Percentiles rank a stretch among this genome's conserved stretches.
Conservation (phyloP, 2,113 vertebrate species). For the Sinocyclocheilus maitianheensis region DNA sequence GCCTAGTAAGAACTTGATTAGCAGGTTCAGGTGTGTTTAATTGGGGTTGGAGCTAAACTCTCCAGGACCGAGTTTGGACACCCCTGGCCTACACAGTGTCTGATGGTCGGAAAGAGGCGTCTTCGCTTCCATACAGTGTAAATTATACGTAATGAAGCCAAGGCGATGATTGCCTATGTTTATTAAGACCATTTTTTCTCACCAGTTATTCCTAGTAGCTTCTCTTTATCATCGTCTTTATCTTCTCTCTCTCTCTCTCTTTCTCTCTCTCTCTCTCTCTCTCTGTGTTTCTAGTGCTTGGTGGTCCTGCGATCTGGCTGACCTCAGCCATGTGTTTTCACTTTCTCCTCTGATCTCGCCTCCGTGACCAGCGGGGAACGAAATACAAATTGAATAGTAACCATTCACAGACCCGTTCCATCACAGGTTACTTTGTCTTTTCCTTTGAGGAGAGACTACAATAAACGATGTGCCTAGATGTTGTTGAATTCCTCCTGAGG, state of each 20-base stretch:
- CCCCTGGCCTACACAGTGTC: too few relatives aligned
- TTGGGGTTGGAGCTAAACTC: too few relatives aligned
- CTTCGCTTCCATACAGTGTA: constrained; percentile 94
- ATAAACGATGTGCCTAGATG: constrained; percentile 80
- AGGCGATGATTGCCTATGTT: constrained; percentile 94
- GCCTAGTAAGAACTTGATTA: too few relatives aligned
- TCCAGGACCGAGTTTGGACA: too few relatives aligned
- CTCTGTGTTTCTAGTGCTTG: constrained; percentile 77
- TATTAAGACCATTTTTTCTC: constrained; percentile 97
- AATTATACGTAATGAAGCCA: constrained; percentile 97
- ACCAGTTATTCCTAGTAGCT: constrained; percentile 90
- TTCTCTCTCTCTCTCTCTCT: too few relatives aligned
- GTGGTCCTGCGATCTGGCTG: constrained; percentile 98
- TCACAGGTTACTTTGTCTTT: constrained; percentile 93
- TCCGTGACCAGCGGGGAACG: constrained; percentile 98
- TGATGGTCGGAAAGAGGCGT: constrained; percentile 1
- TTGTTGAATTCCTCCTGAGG: constrained; percentile 62
- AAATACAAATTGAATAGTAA: constrained; percentile 99
- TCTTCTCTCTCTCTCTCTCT: constrained; percentile 59
- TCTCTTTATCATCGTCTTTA: constrained; percentile 77
- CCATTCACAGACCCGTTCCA: constrained; percentile 96
- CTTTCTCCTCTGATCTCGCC: constrained; percentile 99
- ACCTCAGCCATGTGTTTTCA: constrained; percentile 99
- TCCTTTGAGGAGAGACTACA: constrained; percentile 65
- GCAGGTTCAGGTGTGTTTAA: too few relatives aligned